Conservation (phyloP, 2,113 vertebrate genomes). For the Ictidomys tridecemlineatus region DNA sequence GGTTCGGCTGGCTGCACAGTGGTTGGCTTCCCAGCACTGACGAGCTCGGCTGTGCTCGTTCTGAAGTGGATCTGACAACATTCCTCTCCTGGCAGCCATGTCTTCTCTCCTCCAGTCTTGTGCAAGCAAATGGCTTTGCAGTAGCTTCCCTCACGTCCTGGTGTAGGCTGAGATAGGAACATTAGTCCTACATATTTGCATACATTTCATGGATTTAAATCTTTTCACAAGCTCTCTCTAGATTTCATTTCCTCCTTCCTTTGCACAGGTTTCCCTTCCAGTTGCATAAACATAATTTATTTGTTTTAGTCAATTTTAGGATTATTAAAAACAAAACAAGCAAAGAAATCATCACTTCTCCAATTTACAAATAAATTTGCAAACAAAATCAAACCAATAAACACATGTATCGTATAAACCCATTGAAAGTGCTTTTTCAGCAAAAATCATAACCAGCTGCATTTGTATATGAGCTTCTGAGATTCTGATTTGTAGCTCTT, state of each 20-base stretch:
- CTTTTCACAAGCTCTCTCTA: background rate
- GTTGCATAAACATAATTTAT: background rate
- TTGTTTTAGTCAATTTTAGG: background rate
- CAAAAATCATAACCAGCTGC: background rate
- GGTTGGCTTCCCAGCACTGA: constrained; percentile 48
- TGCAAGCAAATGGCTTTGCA: constrained; percentile 80
- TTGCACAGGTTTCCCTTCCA: background rate
- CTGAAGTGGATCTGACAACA: constrained; percentile 67
- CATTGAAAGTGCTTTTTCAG: background rate
- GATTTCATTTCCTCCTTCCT: background rate
- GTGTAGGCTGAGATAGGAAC: background rate
- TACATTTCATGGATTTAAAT: background rate
- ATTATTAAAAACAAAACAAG: background rate
- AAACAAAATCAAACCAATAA: constrained; percentile 23
- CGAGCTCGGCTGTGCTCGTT: constrained; percentile 52
- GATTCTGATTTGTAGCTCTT: background rate
- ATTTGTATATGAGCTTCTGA: background rate
- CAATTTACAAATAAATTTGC: background rate
- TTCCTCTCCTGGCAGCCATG: constrained; percentile 82
- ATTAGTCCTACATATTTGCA: background rate
- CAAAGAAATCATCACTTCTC: background rate
- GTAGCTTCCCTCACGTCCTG: background rate
- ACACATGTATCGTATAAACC: background rate
- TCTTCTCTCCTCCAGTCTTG: constrained; percentile 76
- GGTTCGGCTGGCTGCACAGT: constrained; percentile 70